phyloP scores from a whole-genome alignment of 1,140 invertebrate species.

The Drosophila kikkawai region DNA sequence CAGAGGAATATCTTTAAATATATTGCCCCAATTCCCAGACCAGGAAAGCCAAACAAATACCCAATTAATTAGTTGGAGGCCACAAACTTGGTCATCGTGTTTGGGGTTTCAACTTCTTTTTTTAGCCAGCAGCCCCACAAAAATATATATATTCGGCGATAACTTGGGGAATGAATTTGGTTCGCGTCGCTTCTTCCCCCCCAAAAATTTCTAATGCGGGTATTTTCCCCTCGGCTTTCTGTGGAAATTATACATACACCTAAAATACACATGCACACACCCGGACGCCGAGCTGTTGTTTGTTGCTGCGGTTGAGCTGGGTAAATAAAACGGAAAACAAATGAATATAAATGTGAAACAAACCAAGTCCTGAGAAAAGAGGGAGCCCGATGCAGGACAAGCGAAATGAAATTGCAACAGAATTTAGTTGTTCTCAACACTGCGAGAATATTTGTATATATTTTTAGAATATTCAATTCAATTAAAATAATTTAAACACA shows the following conservation, averaged over 20 bases:
- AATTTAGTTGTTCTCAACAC: slow-evolving; percentile 45
- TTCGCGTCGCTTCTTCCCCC: slow-evolving; percentile 12
- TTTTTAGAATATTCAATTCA: background rate
- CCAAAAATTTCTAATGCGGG: slow-evolving; percentile 36
- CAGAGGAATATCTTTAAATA: slow-evolving; percentile 12
- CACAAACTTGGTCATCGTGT: slow-evolving; percentile 37
- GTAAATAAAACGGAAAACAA: slow-evolving; percentile 82
- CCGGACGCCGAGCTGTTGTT: slow-evolving; percentile 4
- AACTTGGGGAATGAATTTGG: slow-evolving; percentile 40
- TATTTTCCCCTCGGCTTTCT: slow-evolving; percentile 46
- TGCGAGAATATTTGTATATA: background rate
- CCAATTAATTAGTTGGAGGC: slow-evolving; percentile 48
- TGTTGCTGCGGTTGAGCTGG: slow-evolving; percentile 54
- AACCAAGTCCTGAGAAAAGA: slow-evolving; percentile 58
- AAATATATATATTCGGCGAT: slow-evolving; percentile 26
- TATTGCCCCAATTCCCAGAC: slow-evolving; percentile 9
- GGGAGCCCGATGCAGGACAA: slow-evolving; percentile 10
- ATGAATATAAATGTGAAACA: slow-evolving; percentile 81
- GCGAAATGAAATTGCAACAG: slow-evolving; percentile 52
- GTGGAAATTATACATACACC: slow-evolving; percentile 68
- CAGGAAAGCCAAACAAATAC: slow-evolving; percentile 32
- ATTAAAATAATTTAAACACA: too few species aligned
- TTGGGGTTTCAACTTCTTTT: slow-evolving; percentile 22
- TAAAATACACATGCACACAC: slow-evolving; percentile 39
- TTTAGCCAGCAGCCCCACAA: slow-evolving; percentile 12